phyloP scores from a whole-genome alignment of 2,113 vertebrate species.

The Caloenas nicobarica region DNA sequence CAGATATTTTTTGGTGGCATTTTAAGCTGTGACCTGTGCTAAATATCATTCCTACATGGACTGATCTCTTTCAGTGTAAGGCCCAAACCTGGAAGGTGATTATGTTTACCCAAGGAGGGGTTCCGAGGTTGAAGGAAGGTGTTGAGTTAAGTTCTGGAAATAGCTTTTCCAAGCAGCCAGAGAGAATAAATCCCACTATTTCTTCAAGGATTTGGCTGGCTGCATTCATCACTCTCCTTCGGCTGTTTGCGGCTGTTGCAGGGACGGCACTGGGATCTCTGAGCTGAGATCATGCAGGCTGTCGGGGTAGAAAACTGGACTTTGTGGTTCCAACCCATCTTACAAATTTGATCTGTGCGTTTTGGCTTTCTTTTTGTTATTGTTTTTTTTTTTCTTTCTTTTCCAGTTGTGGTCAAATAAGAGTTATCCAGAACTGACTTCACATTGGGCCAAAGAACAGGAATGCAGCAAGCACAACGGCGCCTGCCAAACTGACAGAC shows the following conservation, averaged over 20 bases:
- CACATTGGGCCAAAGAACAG: background rate
- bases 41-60: background rate
- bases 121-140: constrained; percentile 36
- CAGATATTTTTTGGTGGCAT: background rate
- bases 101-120: constrained; percentile 46
- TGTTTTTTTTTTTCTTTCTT: background rate
- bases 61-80: background rate
- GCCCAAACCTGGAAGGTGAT: constrained; percentile 36
- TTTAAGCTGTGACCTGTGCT: constrained; percentile 3
- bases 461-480: background rate
- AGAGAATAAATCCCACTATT: background rate
- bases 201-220: background rate
- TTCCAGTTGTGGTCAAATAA: constrained; percentile 38
- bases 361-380: background rate
- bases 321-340: background rate
- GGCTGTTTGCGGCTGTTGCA: accelerated
- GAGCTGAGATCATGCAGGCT: constrained; percentile 5
- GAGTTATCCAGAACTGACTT: constrained; percentile 46
- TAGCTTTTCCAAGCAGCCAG: constrained; percentile 6
- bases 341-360: background rate
- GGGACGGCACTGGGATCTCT: background rate
- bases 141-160: constrained; percentile 49
- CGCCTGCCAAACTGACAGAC: background rate
- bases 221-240: accelerated
- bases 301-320: background rate